Percentiles rank a stretch among this genome's conserved stretches.
phyloP scores from a whole-genome alignment of 2,888 invertebrate species.

The Pammene fasciana region DNA sequence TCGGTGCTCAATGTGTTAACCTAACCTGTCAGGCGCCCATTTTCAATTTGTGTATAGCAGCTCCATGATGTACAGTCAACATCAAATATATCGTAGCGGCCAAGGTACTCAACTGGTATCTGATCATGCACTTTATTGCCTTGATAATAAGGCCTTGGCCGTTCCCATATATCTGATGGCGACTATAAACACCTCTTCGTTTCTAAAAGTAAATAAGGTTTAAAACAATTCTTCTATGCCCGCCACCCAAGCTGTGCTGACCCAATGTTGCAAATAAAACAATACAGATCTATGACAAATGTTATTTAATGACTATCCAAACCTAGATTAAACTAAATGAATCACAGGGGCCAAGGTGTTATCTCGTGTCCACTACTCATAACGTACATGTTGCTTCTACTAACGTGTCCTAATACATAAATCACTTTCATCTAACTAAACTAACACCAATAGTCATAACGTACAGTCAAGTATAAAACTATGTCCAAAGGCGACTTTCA shows the following conservation, averaged over 20 bases:
- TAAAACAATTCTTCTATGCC: neutral
- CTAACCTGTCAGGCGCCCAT: too few relatives aligned
- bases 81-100: too few relatives aligned
- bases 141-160: too few relatives aligned
- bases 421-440: conserved; percentile 37
- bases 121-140: too few relatives aligned
- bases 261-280: conserved; percentile 26
- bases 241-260: neutral
- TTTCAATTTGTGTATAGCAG: too few relatives aligned
- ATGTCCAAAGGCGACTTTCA: too few relatives aligned
- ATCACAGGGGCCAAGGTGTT: conserved; percentile 80
- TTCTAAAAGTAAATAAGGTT: neutral
- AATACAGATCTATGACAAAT: conserved; percentile 61
- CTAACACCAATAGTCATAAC: conserved; percentile 55
- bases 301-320: conserved; percentile 76
- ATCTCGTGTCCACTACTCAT: conserved; percentile 68
- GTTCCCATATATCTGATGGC: too few relatives aligned
- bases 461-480: too few relatives aligned
- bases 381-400: conserved; percentile 59
- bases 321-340: conserved; percentile 77
- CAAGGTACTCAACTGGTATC: too few relatives aligned
- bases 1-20: too few relatives aligned
- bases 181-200: neutral
- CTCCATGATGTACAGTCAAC: too few relatives aligned
- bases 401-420: conserved; percentile 55